phyloP scores from a whole-genome alignment of 2,797 vertebrate species.

The Hippopotamyrus pictus region DNA sequence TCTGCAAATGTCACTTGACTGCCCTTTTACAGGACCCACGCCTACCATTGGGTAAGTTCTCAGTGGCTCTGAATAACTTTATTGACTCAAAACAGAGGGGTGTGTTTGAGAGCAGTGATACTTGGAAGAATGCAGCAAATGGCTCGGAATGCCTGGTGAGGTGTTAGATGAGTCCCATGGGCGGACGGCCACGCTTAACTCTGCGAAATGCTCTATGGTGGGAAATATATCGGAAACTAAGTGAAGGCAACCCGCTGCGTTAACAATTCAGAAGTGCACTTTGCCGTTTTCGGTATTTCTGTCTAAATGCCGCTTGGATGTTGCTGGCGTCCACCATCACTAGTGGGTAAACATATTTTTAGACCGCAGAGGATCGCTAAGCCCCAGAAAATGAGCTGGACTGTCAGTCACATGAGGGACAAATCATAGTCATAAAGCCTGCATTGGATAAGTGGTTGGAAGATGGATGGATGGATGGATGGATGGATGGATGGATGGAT shows the following conservation, averaged over 20 bases:
- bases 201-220: not conserved
- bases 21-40: not conserved
- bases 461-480: not conserved
- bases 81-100: constrained; percentile 11
- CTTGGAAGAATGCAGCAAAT: not conserved
- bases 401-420: not conserved
- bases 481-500: not conserved
- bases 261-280: not conserved
- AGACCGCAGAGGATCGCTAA: not conserved
- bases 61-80: not conserved
- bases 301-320: not conserved
- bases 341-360: not conserved
- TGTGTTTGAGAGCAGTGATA: not conserved
- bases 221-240: not conserved
- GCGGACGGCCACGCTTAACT: not conserved
- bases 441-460: not conserved
- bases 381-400: not conserved
- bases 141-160: not conserved
- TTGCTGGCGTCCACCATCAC: not conserved
- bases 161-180: not conserved
- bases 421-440: not conserved
- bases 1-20: constrained; percentile 13
- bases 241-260: not conserved
- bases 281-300: not conserved
- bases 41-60: not conserved